Conservation (phyloP, 1,140 invertebrate genomes). For the Carposina sasakii region DNA sequence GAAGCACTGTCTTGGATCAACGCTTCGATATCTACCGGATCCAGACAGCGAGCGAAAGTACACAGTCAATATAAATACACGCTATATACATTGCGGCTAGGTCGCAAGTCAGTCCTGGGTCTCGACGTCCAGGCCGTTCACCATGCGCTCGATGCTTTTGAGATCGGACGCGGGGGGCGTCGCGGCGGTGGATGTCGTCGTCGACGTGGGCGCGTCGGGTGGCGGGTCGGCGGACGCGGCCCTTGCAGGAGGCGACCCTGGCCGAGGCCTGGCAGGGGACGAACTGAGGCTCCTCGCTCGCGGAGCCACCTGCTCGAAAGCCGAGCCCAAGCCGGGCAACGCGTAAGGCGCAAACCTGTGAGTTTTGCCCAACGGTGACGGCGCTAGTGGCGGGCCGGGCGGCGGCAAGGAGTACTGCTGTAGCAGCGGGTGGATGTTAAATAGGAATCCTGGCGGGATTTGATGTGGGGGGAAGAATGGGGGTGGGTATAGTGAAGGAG, state of each 20-base stretch:
- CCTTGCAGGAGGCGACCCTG: constrained; percentile 74
- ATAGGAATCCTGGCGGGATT: constrained; percentile 80
- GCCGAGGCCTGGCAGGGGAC: constrained; percentile 76
- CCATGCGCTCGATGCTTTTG: constrained; percentile 97
- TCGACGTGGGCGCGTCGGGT: constrained; percentile 63
- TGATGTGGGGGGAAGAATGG: constrained; percentile 81
- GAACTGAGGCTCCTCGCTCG: constrained; percentile 77
- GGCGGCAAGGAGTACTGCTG: constrained; percentile 77
- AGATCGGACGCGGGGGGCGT: constrained; percentile 80
- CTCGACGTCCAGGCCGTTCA: constrained; percentile 92
- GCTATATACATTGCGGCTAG: constrained; percentile 56
- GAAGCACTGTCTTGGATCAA: too few relatives aligned
- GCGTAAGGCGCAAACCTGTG: constrained; percentile 91
- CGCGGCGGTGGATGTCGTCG: constrained; percentile 32
- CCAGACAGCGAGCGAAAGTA: constrained; percentile 5
- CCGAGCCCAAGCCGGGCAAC: constrained; percentile 81
- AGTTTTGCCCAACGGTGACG: constrained; percentile 75
- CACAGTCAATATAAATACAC: constrained; percentile 56
- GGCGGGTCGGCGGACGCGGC: constrained; percentile 68
- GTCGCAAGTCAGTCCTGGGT: constrained; percentile 61
- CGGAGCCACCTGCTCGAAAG: constrained; percentile 89
- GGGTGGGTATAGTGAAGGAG: constrained; percentile 86
- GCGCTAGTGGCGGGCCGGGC: constrained; percentile 56
- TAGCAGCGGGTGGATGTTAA: constrained; percentile 80
- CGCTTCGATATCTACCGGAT: too few relatives aligned